A percentile compares a stretch with the other conserved stretches of the same genome.
These are phyloP conservation scores for Hoplodrina blanda DNA, from an alignment of 2,888 invertebrate species.

Conservation along the genomic window DNA sequence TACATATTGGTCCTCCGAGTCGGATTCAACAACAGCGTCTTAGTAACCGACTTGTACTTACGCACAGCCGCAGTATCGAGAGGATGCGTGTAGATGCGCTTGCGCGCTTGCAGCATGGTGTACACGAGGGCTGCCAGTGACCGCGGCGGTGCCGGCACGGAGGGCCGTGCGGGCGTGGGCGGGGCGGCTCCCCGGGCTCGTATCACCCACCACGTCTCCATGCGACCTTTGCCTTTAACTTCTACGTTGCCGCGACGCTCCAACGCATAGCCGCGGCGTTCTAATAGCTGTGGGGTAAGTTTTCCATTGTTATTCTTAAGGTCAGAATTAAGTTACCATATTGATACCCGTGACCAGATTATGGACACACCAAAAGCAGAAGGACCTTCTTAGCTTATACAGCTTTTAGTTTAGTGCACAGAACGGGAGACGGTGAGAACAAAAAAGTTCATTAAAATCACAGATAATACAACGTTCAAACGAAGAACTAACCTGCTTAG, in stretches of 20 bases:
- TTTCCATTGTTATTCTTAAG: not conserved
- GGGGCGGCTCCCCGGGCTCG: slow-evolving; percentile 91
- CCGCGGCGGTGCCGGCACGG: slow-evolving; percentile 91
- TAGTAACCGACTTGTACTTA: slow-evolving; percentile 57
- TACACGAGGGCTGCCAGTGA: slow-evolving; percentile 96
- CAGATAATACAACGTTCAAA: not conserved
- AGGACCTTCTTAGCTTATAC: too few relatives aligned
- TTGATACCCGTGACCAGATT: too few relatives aligned
- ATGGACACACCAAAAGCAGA: too few relatives aligned
- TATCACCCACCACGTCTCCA: slow-evolving; percentile 98
- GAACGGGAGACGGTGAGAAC: too few relatives aligned
- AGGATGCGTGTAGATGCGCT: slow-evolving; percentile 91
- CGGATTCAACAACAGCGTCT: not conserved
- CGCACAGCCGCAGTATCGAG: slow-evolving; percentile 71
- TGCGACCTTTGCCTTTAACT: slow-evolving; percentile 98
- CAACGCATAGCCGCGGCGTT: slow-evolving; percentile 93
- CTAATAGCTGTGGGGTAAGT: slow-evolving; percentile 92
- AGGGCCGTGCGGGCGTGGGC: slow-evolving; percentile 91
- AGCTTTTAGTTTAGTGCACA: too few relatives aligned
- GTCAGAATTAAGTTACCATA: not conserved
- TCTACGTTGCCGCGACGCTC: slow-evolving; percentile 95
- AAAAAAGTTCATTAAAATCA: too few relatives aligned
- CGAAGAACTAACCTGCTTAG: slow-evolving; percentile 91
- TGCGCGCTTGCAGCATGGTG: slow-evolving; percentile 96
- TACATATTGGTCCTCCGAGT: not conserved